Conservation (phyloP, 2,797 vertebrate genomes). For the Syngnathus rostellatus region DNA sequence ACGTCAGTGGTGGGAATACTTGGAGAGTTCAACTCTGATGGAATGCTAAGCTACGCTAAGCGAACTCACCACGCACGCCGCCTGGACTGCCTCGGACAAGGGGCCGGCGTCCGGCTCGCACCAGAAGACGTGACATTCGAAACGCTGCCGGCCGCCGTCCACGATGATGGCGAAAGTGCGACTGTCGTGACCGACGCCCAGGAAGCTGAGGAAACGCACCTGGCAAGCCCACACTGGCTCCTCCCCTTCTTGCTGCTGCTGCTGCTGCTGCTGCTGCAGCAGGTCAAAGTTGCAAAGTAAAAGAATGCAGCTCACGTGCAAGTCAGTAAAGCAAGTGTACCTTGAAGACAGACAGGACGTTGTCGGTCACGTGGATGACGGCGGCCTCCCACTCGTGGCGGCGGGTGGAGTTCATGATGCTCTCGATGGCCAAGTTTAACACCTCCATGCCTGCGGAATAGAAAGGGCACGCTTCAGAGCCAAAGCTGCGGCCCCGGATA, state of each 20-base stretch:
- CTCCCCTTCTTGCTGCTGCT: slow-evolving; percentile 55
- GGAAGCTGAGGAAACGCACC: slow-evolving; percentile 88
- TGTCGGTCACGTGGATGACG: slow-evolving; percentile 79
- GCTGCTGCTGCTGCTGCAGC: slow-evolving; percentile 22
- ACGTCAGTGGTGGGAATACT: background rate
- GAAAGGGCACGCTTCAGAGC: background rate
- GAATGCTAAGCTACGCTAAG: background rate
- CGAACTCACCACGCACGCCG: slow-evolving; percentile 87
- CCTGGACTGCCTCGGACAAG: slow-evolving; percentile 87
- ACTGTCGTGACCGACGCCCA: slow-evolving; percentile 84
- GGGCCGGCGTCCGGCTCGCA: slow-evolving; percentile 86
- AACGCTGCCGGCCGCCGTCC: slow-evolving; percentile 78
- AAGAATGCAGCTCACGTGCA: background rate
- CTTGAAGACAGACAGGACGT: slow-evolving; percentile 75
- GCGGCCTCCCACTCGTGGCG: slow-evolving; percentile 76
- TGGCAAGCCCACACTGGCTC: slow-evolving; percentile 84
- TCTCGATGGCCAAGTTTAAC: slow-evolving; percentile 86
- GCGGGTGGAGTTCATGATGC: slow-evolving; percentile 72
- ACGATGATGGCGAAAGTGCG: slow-evolving; percentile 88
- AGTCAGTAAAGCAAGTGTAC: slow-evolving; percentile 37
- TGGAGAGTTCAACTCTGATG: background rate
- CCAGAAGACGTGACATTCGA: slow-evolving; percentile 91
- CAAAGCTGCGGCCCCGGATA: background rate
- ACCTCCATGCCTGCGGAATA: slow-evolving; percentile 82
- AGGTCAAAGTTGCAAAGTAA: background rate